These are phyloP conservation scores for Atlantisia rogersi DNA, from an alignment of 2,113 vertebrate genomes.

Conservation along the genomic window DNA sequence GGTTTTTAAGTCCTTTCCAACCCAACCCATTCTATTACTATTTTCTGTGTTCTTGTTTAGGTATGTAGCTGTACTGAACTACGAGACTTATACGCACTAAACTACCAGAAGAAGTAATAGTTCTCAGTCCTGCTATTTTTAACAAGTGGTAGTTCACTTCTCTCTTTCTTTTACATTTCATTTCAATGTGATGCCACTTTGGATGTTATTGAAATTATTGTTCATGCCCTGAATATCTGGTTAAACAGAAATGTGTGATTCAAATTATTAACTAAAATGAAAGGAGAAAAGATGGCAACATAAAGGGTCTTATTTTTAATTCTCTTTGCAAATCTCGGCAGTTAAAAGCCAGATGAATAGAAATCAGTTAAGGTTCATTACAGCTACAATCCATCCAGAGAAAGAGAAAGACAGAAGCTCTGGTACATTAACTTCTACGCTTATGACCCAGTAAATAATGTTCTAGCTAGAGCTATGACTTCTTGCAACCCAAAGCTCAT, in stretches of 20 bases:
- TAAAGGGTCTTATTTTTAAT: conserved; percentile 61
- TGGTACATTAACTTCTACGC: conserved; percentile 89
- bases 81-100: not conserved
- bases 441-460: conserved; percentile 87
- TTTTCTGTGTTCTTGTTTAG: not conserved
- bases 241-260: conserved; percentile 1
- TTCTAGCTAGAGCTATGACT: conserved; percentile 78
- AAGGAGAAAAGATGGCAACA: conserved; percentile 21
- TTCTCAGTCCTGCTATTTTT: not conserved
- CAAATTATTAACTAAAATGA: conserved; percentile 38
- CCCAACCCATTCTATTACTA: too few relatives aligned
- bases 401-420: conserved; percentile 78
- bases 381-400: conserved; percentile 79
- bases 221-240: not conserved
- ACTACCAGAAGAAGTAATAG: not conserved
- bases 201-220: not conserved
- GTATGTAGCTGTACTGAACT: not conserved
- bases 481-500: conserved; percentile 55
- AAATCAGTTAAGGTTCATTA: conserved; percentile 89
- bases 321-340: conserved; percentile 54
- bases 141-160: not conserved
- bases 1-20: too few relatives aligned
- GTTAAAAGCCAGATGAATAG: conserved; percentile 75
- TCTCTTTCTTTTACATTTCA: not conserved
- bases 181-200: not conserved